These are phyloP conservation scores for Listronotus bonariensis DNA, from an alignment of 1,140 invertebrate species.

Conservation along the genomic window DNA sequence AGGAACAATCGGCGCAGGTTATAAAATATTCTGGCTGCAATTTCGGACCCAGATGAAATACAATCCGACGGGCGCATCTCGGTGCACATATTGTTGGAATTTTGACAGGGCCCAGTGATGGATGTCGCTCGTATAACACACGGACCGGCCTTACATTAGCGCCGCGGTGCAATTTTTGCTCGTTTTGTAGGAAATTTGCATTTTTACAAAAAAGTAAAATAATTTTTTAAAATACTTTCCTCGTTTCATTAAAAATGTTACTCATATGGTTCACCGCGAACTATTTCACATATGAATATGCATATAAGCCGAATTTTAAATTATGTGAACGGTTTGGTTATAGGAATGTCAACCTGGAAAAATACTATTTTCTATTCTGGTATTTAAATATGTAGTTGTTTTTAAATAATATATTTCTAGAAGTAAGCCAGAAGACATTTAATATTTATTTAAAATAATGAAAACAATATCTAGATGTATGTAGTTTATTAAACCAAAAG, in stretches of 20 bases:
- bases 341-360: too few relatives aligned
- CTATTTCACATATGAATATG: too few relatives aligned
- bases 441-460: too few relatives aligned
- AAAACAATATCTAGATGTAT: too few relatives aligned
- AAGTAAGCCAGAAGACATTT: too few relatives aligned
- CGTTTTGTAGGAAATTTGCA: conserved; percentile 24
- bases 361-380: too few relatives aligned
- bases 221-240: conserved; percentile 30
- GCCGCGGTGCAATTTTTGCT: conserved; percentile 5
- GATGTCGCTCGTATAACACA: conserved; percentile 38
- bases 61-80: conserved; percentile 28
- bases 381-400: too few relatives aligned
- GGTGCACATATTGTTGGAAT: conserved; percentile 41
- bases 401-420: too few relatives aligned
- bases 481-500: too few relatives aligned
- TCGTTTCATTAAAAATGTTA: not conserved
- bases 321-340: too few relatives aligned
- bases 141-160: conserved; percentile 21
- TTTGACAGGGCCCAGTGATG: conserved; percentile 40
- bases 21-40: conserved; percentile 41
- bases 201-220: conserved; percentile 15
- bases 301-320: too few relatives aligned
- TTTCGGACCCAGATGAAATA: conserved; percentile 39
- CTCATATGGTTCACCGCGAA: too few relatives aligned
- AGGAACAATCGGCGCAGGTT: conserved; percentile 36